Conservation (phyloP, 2,113 vertebrate genomes). For the Psittacula cyanocephala region DNA sequence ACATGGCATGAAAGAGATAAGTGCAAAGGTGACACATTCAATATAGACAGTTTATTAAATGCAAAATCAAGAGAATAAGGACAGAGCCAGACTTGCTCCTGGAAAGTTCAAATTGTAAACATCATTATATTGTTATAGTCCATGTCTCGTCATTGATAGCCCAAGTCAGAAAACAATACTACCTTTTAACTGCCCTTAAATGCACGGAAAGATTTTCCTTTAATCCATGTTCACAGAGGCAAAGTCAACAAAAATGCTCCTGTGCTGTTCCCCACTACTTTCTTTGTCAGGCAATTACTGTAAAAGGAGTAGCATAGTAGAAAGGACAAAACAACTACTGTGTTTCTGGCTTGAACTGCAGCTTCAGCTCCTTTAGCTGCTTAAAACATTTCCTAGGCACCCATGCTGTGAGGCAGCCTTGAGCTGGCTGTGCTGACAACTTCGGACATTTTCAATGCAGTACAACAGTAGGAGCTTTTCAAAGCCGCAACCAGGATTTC, state of each 20-base stretch:
- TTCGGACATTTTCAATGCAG: background rate
- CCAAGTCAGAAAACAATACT: background rate
- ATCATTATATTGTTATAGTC: background rate
- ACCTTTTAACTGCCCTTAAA: background rate
- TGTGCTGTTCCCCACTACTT: background rate
- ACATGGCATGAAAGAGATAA: background rate
- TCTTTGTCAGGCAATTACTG: background rate
- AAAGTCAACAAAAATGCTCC: conserved; percentile 33
- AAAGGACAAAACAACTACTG: conserved; percentile 45
- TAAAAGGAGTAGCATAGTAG: background rate
- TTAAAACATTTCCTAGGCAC: background rate
- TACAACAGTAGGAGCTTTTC: background rate
- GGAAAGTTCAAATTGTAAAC: background rate
- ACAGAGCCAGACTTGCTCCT: background rate
- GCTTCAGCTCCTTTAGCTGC: background rate
- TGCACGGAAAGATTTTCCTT: background rate
- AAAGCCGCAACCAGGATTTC: background rate
- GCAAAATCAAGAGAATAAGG: background rate
- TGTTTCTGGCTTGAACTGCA: background rate
- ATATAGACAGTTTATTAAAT: background rate
- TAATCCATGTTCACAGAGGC: background rate
- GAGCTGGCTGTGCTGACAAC: background rate
- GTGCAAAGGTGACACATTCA: background rate
- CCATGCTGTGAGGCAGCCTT: background rate
- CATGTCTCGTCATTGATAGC: background rate